These are phyloP conservation scores for Drosophila hamatofila DNA, from an alignment of 2,888 invertebrate species.

Conservation along the genomic window DNA sequence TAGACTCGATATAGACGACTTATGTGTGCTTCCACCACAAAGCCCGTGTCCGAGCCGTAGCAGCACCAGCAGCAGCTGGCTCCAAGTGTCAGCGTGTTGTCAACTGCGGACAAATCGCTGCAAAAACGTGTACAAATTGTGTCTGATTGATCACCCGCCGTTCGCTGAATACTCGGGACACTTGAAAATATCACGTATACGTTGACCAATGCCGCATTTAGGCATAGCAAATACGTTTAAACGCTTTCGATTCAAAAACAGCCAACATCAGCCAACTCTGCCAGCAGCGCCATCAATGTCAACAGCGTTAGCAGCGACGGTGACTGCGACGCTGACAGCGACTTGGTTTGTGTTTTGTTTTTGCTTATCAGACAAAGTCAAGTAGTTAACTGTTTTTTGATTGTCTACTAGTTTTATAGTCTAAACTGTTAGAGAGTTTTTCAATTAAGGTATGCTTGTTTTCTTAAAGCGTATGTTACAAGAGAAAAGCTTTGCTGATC, in stretches of 20 bases:
- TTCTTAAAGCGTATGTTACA: not conserved
- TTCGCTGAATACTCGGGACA: not conserved
- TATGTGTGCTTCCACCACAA: constrained; percentile 21
- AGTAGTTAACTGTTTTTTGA: constrained; percentile 7
- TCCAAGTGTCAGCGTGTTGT: constrained; percentile 30
- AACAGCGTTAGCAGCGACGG: constrained; percentile 8
- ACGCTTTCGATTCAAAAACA: constrained; percentile 31
- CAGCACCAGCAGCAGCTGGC: not conserved
- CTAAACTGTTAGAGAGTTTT: not conserved
- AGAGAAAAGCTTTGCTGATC: not conserved
- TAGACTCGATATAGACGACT: constrained; percentile 28
- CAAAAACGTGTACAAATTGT: constrained; percentile 50
- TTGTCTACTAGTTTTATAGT: constrained; percentile 7
- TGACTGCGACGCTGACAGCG: not conserved
- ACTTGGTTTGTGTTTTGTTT: not conserved
- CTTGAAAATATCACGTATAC: constrained; percentile 51
- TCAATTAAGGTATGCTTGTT: not conserved
- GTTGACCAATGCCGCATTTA: constrained; percentile 45
- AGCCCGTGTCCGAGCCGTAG: constrained; percentile 3
- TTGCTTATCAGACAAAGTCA: constrained; percentile 39
- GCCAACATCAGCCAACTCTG: constrained; percentile 6
- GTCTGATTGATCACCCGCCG: constrained; percentile 43
- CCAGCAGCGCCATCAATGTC: constrained; percentile 7
- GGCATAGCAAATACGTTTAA: constrained; percentile 37
- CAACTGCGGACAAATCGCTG: constrained; percentile 45